Base-by-base conservation (phyloP, 2,888 invertebrate genomes). In the Philopedon plagiatum region DNA sequence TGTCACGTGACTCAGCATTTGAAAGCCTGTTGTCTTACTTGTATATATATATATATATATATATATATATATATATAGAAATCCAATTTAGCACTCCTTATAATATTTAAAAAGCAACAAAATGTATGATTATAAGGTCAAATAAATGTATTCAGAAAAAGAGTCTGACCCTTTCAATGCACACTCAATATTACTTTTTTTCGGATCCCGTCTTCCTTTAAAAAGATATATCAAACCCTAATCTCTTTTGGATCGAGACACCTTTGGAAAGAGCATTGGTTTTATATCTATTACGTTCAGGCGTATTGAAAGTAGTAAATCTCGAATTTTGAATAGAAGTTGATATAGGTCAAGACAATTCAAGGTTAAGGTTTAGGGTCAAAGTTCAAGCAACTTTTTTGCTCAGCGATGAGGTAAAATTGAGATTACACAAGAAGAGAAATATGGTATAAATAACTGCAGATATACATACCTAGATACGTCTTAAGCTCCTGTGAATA, bases 161-260 rank as follows among this genome's bases (percentile, higher is more conserved):
- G 11, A n/a, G 26, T 49, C 49, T 7, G 49, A 26, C 26, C 49
- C 49, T 49, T 49, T 49, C 26, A 23, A 13, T 49, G n/a, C 49
- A 49, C 26, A 13, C 49, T 41, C 18, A 19, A 26, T 23, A 49
- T 49, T 49, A 49, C 49, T 49, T 49, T 49, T 26, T 26, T 11
- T 26, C n/a, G 13, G 49, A 5, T 26, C 11, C 49, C 7, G 26
- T 13, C 13, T 3, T 5, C 26, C 13, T 49, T 49, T 26, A 5
- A 49, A 13, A n/a, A 49, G 49, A 49, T 49, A 49, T 49, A 49
- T 49, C 26, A 49, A 49, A 15, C 26, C 26, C 13, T 49, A 26
- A 49, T 49, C 49, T 26, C 26, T 49, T 26, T 26, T n/a, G 11
- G 26, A 49, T 23, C 23, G 5, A n/a, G 26, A 23, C 49, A 49